Evolutionary conservation across 2,113 vertebrate species (phyloP).

Genomic region (Melanocharis versteri): DNA sequence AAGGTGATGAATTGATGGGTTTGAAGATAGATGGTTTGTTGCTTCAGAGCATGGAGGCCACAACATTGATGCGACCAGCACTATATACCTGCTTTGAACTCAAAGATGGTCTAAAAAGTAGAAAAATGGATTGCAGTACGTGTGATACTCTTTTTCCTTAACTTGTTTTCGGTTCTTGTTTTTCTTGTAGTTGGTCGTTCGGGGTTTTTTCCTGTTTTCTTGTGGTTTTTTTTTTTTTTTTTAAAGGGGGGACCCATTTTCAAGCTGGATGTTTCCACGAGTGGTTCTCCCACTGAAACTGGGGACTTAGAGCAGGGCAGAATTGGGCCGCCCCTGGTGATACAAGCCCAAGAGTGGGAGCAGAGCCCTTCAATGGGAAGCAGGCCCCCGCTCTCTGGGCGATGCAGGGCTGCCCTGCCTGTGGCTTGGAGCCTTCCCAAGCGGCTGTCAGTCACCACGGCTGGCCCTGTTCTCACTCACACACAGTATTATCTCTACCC

Average conservation of each 20-base stretch:
- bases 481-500: conserved; percentile 49
- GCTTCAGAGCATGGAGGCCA: neutral
- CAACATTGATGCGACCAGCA: neutral
- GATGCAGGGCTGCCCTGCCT: neutral
- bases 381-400: neutral
- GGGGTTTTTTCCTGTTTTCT: neutral
- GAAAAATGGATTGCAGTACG: neutral
- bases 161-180: neutral
- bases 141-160: neutral
- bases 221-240: neutral
- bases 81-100: neutral
- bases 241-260: neutral
- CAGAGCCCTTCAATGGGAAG: neutral
- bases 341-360: neutral
- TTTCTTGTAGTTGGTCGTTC: neutral
- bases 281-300: neutral
- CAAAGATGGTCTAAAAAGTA: neutral
- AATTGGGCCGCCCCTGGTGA: neutral
- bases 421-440: conserved; percentile 28
- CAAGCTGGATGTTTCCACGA: neutral
- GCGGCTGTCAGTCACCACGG: neutral
- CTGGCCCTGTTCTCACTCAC: conserved; percentile 48
- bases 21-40: neutral
- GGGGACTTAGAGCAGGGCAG: too few species aligned
- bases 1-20: neutral